Evolutionary conservation across 2,113 vertebrate genomes (phyloP).

Genomic region (Ciconia boyciana): DNA sequence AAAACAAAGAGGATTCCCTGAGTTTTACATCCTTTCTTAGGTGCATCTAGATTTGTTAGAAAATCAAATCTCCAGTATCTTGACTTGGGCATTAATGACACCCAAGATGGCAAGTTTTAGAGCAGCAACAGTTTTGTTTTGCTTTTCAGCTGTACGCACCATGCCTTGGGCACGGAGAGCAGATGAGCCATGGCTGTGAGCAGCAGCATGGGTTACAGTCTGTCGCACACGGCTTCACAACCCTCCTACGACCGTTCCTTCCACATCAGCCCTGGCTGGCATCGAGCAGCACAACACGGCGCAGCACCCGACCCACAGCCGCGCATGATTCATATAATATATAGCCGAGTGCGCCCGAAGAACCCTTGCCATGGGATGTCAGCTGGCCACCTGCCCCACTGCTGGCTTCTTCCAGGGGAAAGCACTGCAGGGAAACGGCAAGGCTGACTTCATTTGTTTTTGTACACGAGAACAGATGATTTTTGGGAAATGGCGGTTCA

Average conservation of each 20-base stretch:
- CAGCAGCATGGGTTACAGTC: rapidly evolving
- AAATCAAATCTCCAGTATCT: not conserved
- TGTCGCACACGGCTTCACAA: not conserved
- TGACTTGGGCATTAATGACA: not conserved
- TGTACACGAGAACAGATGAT: not conserved
- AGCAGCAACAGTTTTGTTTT: not conserved
- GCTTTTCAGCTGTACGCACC: rapidly evolving
- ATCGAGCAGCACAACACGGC: rapidly evolving
- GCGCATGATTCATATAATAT: not conserved
- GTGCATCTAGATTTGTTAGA: not conserved
- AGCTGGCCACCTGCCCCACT: not conserved
- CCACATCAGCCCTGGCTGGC: not conserved
- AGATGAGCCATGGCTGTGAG: not conserved
- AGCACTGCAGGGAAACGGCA: not conserved
- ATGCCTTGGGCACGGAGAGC: rapidly evolving
- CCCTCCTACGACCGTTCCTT: rapidly evolving
- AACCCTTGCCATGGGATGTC: not conserved
- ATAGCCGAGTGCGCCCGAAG: not conserved
- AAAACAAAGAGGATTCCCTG: not conserved
- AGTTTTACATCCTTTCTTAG: not conserved
- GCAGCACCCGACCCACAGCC: not conserved
- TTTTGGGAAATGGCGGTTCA: not conserved
- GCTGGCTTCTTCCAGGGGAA: not conserved
- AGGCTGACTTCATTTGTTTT: slow-evolving; percentile 22
- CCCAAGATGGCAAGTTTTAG: not conserved